phyloP scores from a whole-genome alignment of 2,888 invertebrate genomes.

The Pristionchus entomophagus region DNA sequence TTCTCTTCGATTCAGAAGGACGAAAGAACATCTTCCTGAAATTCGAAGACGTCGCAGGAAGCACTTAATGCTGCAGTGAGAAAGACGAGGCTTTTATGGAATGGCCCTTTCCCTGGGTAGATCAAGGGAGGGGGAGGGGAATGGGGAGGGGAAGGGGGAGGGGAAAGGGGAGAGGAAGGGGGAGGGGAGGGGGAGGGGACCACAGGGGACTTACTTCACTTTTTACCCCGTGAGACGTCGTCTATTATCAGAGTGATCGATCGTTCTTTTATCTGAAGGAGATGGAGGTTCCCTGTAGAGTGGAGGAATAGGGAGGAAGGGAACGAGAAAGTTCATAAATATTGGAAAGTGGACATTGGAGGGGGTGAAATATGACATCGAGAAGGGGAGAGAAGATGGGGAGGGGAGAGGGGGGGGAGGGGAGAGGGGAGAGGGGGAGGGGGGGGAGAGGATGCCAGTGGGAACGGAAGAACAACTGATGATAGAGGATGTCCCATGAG shows the following conservation, averaged over 20 bases:
- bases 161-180: not conserved
- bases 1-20: not conserved
- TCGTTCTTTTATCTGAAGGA: constrained; percentile 1
- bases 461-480: constrained; percentile 24
- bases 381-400: not conserved
- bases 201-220: not conserved
- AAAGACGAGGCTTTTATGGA: constrained; percentile 43
- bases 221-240: not conserved
- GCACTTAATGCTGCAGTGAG: constrained; percentile 32
- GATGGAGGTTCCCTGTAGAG: constrained; percentile 17
- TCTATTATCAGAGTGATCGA: constrained; percentile 41
- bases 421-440: too few relatives aligned
- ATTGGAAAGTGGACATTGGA: constrained; percentile 35
- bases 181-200: not conserved
- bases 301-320: not conserved
- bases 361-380: constrained; percentile 30
- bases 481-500: constrained; percentile 27
- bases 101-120: constrained; percentile 2
- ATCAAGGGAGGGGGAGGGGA: not conserved
- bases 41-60: constrained; percentile 36
- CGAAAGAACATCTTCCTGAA: constrained; percentile 1
- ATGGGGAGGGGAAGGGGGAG: not conserved
- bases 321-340: constrained; percentile 27
- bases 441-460: not conserved
- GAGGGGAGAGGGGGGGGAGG: too few relatives aligned